Percentiles rank a stretch among this genome's conserved stretches.
These are phyloP conservation scores for Accipiter cooperii DNA, from an alignment of 2,113 vertebrate genomes.

Conservation along the genomic window DNA sequence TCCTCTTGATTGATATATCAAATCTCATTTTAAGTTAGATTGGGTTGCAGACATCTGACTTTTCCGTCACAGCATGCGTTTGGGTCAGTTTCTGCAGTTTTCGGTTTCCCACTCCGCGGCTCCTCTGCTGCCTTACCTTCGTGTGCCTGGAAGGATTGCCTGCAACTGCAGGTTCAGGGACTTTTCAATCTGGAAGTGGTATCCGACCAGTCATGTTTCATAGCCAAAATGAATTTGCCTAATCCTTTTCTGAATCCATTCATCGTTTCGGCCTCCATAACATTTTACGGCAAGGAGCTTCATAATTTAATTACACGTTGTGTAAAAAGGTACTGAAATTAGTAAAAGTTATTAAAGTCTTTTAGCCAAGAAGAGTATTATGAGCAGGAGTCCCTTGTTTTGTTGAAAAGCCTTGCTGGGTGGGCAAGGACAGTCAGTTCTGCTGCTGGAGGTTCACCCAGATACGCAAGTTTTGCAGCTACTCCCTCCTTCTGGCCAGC, in stretches of 20 bases:
- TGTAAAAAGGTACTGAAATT: neutral
- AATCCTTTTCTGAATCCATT: constrained; percentile 1
- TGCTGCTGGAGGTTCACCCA: neutral
- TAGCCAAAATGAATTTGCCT: neutral
- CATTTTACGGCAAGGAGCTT: neutral
- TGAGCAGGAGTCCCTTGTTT: neutral
- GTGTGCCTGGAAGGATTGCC: fast-evolving
- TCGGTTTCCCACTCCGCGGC: neutral
- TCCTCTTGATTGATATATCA: constrained; percentile 6
- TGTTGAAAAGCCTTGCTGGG: neutral
- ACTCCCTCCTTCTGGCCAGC: neutral
- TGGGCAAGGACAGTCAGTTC: neutral
- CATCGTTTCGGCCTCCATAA: neutral
- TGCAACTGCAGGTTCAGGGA: neutral
- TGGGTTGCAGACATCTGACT: neutral
- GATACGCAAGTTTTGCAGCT: neutral
- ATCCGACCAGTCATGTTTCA: fast-evolving
- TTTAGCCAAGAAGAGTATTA: neutral
- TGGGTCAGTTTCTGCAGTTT: neutral
- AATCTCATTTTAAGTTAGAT: constrained; percentile 6
- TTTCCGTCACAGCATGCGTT: neutral
- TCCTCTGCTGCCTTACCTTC: neutral
- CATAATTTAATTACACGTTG: neutral
- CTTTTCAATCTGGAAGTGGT: neutral
- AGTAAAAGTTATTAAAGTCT: neutral